Evolutionary conservation across 2,888 invertebrate genomes (phyloP), one percentile per base, ranked within the genome.

Genomic region (Ophion costatus): DNA sequence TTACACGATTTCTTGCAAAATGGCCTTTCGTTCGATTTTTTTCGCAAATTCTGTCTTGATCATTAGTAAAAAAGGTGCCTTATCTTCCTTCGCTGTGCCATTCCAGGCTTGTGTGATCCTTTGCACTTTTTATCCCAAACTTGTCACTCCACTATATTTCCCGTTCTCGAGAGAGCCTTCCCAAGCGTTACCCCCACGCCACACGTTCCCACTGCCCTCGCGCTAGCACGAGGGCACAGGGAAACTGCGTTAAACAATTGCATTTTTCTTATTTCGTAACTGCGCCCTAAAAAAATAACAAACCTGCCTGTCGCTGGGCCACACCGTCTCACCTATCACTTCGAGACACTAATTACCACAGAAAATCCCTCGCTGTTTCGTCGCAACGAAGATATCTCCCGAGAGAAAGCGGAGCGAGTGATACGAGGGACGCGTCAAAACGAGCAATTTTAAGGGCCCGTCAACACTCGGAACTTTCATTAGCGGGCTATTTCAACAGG

Each of bases 391-490:
- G 51, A 29, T 7, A 78, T 66, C 64, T 67, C 17, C 51, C 11
- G n/a, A 67, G 24, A 11, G 56, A 73, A 64, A 66, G 61, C 29
- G n/a, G 29, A 22, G 42, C 7, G 45, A 29, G 29, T 38, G 42
- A 73, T 42, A 45, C 42, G n/a, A 74, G 11, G 33, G 51, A 42
- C 59, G 61, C 42, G n/a, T 70, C 61, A 75, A 75, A 66, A 42
- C 59, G 6, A 42, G 42, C 24, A 42, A 64, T 63, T 63, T 73
- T 33, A 67, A 69, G 76, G 42, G 51, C 45, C 59, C 57, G 57
- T 69, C 33, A 45, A 11, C 71, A 71, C 66, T 79, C 75, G 82
- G 75, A 85, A 82, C 75, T 82, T 85, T 82, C 82, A 85, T 85
- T 82, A 85, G 84, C 61, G 51, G 61, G 71, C 29, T 85, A 82